Evolutionary conservation across 2,888 invertebrate genomes (phyloP).

Genomic region (Sepiola atlantica): DNA sequence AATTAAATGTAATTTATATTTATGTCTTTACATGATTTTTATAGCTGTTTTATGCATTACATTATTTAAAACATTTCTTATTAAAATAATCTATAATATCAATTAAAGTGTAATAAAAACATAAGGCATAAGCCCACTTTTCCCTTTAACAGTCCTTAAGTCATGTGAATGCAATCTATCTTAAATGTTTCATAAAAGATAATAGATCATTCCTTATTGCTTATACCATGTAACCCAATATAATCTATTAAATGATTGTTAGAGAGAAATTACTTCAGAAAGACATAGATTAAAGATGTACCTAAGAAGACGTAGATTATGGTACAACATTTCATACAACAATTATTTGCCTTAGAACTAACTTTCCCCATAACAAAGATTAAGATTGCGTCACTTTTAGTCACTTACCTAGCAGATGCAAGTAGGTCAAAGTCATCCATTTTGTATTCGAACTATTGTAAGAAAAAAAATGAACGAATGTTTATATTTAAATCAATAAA

Average conservation of each 20-base stretch:
- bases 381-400: slow-evolving; percentile 42
- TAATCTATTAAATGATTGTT: too few species aligned
- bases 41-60: background rate
- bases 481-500: background rate
- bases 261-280: too few species aligned
- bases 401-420: slow-evolving; percentile 75
- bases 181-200: too few species aligned
- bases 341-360: background rate
- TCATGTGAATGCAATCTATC: too few species aligned
- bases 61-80: background rate
- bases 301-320: too few species aligned
- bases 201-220: too few species aligned
- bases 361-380: background rate
- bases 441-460: slow-evolving; percentile 75
- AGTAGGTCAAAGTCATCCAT: slow-evolving; percentile 74
- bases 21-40: background rate
- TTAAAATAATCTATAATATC: too few species aligned
- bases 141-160: too few species aligned
- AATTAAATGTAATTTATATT: background rate
- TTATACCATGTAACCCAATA: too few species aligned
- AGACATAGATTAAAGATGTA: too few species aligned
- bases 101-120: too few species aligned
- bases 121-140: too few species aligned
- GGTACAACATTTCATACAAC: background rate
- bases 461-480: slow-evolving; percentile 52